Percentiles rank a stretch among this genome's conserved stretches.
phyloP scores from a whole-genome alignment of 2,888 invertebrate species.

The Leucoma salicis region DNA sequence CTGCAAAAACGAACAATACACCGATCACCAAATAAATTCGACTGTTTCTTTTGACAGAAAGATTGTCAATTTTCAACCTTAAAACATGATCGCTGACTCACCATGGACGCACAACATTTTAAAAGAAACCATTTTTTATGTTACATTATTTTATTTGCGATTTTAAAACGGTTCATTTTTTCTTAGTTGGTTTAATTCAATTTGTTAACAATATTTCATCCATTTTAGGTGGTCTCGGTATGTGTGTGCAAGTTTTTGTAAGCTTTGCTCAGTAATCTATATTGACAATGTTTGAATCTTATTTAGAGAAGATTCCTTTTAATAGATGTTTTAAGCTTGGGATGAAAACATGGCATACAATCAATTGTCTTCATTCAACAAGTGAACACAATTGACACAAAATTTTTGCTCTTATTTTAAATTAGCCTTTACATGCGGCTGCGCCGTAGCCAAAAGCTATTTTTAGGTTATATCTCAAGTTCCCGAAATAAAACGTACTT shows the following conservation, averaged over 20 bases:
- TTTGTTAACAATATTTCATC: conserved; percentile 68
- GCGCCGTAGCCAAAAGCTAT: too few relatives aligned
- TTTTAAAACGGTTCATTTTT: conserved; percentile 49
- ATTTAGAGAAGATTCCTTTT: too few relatives aligned
- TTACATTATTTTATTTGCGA: conserved; percentile 41
- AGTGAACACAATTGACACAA: too few relatives aligned
- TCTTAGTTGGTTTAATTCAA: conserved; percentile 68
- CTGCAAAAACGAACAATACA: conserved; percentile 71
- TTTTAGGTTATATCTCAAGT: too few relatives aligned
- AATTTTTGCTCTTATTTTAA: too few relatives aligned
- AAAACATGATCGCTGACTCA: conserved; percentile 1
- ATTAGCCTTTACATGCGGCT: too few relatives aligned
- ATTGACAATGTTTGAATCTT: conserved; percentile 10
- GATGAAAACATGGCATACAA: background rate
- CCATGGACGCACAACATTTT: conserved; percentile 10
- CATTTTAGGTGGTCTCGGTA: conserved; percentile 52
- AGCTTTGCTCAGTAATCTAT: background rate
- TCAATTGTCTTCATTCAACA: too few relatives aligned
- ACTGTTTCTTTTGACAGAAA: conserved; percentile 11
- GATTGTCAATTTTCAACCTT: conserved; percentile 24
- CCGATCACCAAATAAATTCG: conserved; percentile 22
- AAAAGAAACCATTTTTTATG: conserved; percentile 22
- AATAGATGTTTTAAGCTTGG: background rate
- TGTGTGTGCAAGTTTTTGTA: background rate
- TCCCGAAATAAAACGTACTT: too few relatives aligned